Conservation (phyloP, 2,888 invertebrate genomes). For the Aporophyla lueneburgensis region DNA sequence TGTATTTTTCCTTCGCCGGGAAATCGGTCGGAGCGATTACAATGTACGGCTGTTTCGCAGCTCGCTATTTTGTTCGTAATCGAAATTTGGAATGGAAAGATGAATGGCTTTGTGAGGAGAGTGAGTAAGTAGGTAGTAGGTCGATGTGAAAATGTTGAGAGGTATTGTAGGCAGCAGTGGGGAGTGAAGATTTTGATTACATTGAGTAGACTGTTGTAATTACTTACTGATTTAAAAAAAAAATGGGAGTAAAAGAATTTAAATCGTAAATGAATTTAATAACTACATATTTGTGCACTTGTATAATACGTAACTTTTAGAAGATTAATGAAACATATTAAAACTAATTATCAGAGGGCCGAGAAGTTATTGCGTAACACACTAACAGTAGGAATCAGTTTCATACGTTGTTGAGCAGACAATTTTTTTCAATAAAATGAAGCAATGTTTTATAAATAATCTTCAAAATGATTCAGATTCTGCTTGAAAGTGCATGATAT, state of each 20-base stretch:
- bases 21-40: slow-evolving; percentile 69
- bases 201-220: not conserved
- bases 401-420: no score
- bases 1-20: slow-evolving; percentile 80
- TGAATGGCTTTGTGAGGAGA: slow-evolving; percentile 60
- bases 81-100: slow-evolving; percentile 68
- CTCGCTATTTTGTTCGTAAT: slow-evolving; percentile 69
- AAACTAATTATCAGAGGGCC: no score
- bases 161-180: not conserved
- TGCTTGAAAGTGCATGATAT: no score
- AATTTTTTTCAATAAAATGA: no score
- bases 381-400: no score
- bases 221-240: not conserved
- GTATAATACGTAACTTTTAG: not conserved
- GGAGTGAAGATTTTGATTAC: slow-evolving; percentile 16
- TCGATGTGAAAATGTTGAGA: slow-evolving; percentile 14
- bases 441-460: no score
- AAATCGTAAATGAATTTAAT: not conserved
- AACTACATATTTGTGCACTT: not conserved
- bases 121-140: slow-evolving; percentile 10
- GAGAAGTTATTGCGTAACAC: no score
- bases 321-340: no score
- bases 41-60: slow-evolving; percentile 72
- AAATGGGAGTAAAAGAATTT: no score
- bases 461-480: not conserved